Base-by-base conservation (phyloP, 2,888 invertebrate genomes). In the Poecilus cupreus region DNA sequence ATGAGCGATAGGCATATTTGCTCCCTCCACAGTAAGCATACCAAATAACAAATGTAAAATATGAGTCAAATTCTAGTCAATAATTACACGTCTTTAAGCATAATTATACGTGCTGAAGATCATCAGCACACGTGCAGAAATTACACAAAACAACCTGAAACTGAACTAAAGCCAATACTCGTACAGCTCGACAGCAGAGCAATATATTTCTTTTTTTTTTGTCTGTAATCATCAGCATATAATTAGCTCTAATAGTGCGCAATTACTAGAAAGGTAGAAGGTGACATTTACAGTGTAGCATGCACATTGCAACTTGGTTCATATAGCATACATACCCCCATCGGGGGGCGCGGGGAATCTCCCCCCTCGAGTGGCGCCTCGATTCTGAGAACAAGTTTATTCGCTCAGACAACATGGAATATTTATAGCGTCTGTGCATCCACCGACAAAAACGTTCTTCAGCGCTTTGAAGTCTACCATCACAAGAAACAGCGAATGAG, bases 311-410 rank as follows among this genome's bases (percentile, higher is more conserved):
- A 24, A 51, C 16, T 51, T 51, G 51, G 13, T 51, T 43, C 43
- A 43, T 13, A 43, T 43, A n/a, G n/a, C 43, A 43, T 43, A 43
- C 43, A 43, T 13, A n/a, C 51, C 60, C 60, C n/a, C 39, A 20
- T 64, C n/a, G 46, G n/a, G 72, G 22, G 4, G 72, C 3, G 32
- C 10, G 46, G 46, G 72, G 60, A n/a, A 26, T 5, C n/a, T n/a
- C n/a, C 60, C 43, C 13, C 4, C 43, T 72, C 8, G 16, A 57
- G 24, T 64, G 72, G 72, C 72, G 72, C 72, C 80, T 80, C 32
- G 72, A 32, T 80, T 72, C 80, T 80, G 32, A 80, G 80, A 80
- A 80, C 72, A 72, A 80, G 80, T 80, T 80, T 80, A 72, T 54
- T 80, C 74, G 54, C 54, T 80, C 54, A 80, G 57, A 57, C 80